phyloP scores from a whole-genome alignment of 2,888 invertebrate genomes.

The Troilus luridus region DNA sequence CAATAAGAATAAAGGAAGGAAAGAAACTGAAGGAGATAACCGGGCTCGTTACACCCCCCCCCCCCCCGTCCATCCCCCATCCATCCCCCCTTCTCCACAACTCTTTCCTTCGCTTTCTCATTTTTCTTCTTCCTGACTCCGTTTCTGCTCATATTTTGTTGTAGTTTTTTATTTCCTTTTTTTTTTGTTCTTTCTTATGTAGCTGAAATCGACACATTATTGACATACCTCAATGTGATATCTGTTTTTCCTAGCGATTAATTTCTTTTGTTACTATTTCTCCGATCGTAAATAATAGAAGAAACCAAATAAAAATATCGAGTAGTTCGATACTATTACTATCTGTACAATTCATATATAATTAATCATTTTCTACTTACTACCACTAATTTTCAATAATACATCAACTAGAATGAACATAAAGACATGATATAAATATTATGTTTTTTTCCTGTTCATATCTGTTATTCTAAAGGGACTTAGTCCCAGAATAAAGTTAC shows the following conservation, averaged over 20 bases:
- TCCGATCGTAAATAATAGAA: neutral
- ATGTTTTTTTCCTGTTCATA: too few relatives aligned
- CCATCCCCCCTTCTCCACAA: neutral
- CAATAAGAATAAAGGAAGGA: slow-evolving; percentile 28
- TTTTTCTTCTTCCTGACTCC: slow-evolving; percentile 58
- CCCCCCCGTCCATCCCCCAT: slow-evolving; percentile 32
- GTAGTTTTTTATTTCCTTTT: neutral
- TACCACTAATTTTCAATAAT: too few relatives aligned
- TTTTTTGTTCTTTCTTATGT: neutral
- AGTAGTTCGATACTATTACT: too few relatives aligned
- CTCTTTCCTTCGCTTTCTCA: slow-evolving; percentile 58
- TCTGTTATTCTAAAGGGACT: too few relatives aligned
- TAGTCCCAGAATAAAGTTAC: too few relatives aligned
- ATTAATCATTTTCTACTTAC: too few relatives aligned
- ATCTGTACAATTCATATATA: too few relatives aligned
- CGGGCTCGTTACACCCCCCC: slow-evolving; percentile 48
- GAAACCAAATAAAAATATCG: neutral
- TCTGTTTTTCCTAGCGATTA: neutral
- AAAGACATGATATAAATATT: too few relatives aligned
- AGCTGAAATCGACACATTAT: neutral
- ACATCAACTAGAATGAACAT: too few relatives aligned
- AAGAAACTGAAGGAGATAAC: slow-evolving; percentile 24
- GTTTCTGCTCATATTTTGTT: slow-evolving; percentile 5
- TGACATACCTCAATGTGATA: neutral
- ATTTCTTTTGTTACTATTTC: neutral